Evolutionary conservation across 2,888 invertebrate species (phyloP).

Genomic region (Lobophora halterata): DNA sequence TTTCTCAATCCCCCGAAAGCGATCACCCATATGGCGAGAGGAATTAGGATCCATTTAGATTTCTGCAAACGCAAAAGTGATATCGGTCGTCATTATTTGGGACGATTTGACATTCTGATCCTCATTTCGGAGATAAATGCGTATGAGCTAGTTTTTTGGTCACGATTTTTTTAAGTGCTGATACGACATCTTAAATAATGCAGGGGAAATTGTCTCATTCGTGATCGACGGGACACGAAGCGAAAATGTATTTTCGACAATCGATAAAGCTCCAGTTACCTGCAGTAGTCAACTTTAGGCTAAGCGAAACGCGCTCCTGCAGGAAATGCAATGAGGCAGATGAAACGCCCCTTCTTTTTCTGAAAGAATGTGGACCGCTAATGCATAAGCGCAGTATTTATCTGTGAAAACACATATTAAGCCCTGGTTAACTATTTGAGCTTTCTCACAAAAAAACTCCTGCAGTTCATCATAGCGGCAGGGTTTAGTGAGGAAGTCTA

Average conservation of each 20-base stretch:
- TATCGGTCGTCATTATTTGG: conserved; percentile 43
- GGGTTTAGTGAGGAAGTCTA: too few species aligned
- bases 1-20: conserved; percentile 28
- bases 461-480: too few species aligned
- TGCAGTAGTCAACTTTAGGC: too few species aligned
- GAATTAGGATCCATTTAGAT: conserved; percentile 36
- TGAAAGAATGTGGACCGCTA: too few species aligned
- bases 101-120: conserved; percentile 54
- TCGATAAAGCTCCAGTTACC: conserved; percentile 50
- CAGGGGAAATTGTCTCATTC: conserved; percentile 44
- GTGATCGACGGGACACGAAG: conserved; percentile 59
- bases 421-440: too few species aligned
- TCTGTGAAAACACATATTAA: too few species aligned
- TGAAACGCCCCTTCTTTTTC: too few species aligned
- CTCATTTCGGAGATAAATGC: conserved; percentile 49
- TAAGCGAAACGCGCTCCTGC: too few species aligned
- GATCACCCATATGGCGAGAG: conserved; percentile 33
- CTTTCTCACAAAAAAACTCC: too few species aligned
- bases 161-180: conserved; percentile 34
- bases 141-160: conserved; percentile 40
- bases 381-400: too few species aligned
- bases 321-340: too few species aligned
- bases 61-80: conserved; percentile 30
- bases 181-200: conserved; percentile 39
- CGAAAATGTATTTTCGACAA: conserved; percentile 52